A percentile compares a stretch with the other conserved stretches of the same genome.
These are phyloP conservation scores for Erpetoichthys calabaricus DNA, from an alignment of 2,797 vertebrate genomes.

Conservation along the genomic window DNA sequence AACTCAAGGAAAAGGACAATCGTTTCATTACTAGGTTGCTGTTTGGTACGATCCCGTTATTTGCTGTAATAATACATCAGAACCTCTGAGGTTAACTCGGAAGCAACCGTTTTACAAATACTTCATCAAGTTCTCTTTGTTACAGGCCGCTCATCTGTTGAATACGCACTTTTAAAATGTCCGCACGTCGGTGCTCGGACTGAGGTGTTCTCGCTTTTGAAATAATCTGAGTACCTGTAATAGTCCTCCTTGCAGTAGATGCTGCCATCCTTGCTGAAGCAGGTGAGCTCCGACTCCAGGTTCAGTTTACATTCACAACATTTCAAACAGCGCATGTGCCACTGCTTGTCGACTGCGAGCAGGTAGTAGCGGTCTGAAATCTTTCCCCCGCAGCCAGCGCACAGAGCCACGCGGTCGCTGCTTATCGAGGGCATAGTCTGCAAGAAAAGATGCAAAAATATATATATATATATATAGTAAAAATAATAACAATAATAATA, in stretches of 20 bases:
- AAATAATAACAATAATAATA: constrained; percentile 3
- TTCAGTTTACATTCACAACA: constrained; percentile 96
- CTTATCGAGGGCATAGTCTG: constrained; percentile 83
- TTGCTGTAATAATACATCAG: too few relatives aligned
- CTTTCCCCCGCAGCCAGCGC: constrained; percentile 88
- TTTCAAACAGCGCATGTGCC: constrained; percentile 97
- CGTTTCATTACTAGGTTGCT: too few relatives aligned
- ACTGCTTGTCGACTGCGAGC: constrained; percentile 96
- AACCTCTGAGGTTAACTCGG: too few relatives aligned
- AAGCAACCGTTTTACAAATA: too few relatives aligned
- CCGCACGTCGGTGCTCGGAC: too few relatives aligned
- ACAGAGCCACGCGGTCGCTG: constrained; percentile 81
- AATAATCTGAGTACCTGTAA: constrained; percentile 65
- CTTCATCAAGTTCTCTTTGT: too few relatives aligned
- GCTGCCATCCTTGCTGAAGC: constrained; percentile 96
- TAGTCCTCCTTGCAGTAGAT: constrained; percentile 99
- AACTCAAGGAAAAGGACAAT: too few relatives aligned
- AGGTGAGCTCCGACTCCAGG: constrained; percentile 96
- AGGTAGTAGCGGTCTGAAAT: constrained; percentile 96
- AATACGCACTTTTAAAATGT: too few relatives aligned
- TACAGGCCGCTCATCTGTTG: too few relatives aligned
- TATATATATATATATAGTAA: too few relatives aligned
- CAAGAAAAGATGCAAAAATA: constrained; percentile 6
- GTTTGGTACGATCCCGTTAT: too few relatives aligned
- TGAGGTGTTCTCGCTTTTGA: too few relatives aligned